Evolutionary conservation across 2,888 invertebrate species (phyloP), one percentile per base, ranked within the genome.

Genomic region (Proisotoma minuta): DNA sequence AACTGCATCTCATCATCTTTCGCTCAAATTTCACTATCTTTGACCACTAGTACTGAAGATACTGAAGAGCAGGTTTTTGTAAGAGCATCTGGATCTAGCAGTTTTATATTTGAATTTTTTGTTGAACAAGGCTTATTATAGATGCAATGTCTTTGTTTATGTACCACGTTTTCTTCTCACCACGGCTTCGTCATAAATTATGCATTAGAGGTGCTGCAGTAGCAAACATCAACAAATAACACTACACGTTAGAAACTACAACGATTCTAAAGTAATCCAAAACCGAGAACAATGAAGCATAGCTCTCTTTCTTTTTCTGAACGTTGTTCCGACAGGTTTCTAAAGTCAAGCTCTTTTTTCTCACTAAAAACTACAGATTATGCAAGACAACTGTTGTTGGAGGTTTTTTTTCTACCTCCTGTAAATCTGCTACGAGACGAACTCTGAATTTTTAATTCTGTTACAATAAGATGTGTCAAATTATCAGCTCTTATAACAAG

Each of bases 91-190:
- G 4, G 34, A 34, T 8, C 34, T 34, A 15, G 8, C 34, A 34
- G 34, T 8, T n/a, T 43, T 43, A 43, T 18, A 43, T 20, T 43
- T 5, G 43, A 18, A 39, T 28, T 54, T 27, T 54, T 39, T 29
- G 28, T 39, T 54, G 20, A 54, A 39, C 53, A 54, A 39, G 53
- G 53, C 53, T 54, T 54, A 54, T 54, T 54, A 54, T 54, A 39
- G 53, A 54, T 20, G 53, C 29, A 34, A 39, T 29, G 22, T 34
- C 20, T 43, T 43, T 54, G 53, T 54, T 54, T 54, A 54, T 54
- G 29, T 54, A 28, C 28, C 49, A 49, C 24, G 49, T 49, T 54
- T 29, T 54, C 53, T 34, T 29, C 34, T 34, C 53, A 28, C 53
- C n/a, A 54, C 39, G 18, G 28, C 34, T 8, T 43, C 43, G 53